These are phyloP conservation scores for Agrypnus murinus DNA, from an alignment of 2,888 invertebrate species.

Conservation along the genomic window DNA sequence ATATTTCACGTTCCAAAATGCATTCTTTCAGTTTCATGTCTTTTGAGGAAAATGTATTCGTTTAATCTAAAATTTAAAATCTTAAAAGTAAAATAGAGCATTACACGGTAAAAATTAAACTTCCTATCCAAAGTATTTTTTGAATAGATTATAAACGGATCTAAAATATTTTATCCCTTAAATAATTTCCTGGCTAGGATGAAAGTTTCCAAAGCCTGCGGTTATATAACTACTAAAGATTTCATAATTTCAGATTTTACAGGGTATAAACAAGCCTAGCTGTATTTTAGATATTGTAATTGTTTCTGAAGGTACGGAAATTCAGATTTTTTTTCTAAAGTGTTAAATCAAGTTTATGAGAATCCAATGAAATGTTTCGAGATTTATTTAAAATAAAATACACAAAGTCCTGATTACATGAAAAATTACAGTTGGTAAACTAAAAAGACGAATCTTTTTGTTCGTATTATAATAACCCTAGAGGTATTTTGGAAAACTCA, in stretches of 20 bases:
- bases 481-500: neutral
- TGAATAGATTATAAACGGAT: conserved; percentile 6
- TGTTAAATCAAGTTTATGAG: conserved; percentile 31
- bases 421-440: neutral
- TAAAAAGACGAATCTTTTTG: conserved; percentile 3
- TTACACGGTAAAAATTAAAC: conserved; percentile 17
- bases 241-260: conserved; percentile 40
- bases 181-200: conserved; percentile 38
- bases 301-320: conserved; percentile 40
- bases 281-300: conserved; percentile 31
- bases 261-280: conserved; percentile 24
- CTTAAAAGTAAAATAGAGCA: neutral
- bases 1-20: conserved; percentile 8
- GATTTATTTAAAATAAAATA: neutral
- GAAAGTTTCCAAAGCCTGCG: conserved; percentile 30
- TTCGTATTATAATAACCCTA: neutral
- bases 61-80: conserved; percentile 27
- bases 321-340: conserved; percentile 17
- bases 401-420: conserved; percentile 4
- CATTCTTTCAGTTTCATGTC: conserved; percentile 8
- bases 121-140: conserved; percentile 7
- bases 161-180: conserved; percentile 18
- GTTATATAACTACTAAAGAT: conserved; percentile 19
- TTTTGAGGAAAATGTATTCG: conserved; percentile 1
- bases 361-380: conserved; percentile 36